Evolutionary conservation across 2,888 invertebrate species (phyloP), one percentile per base, ranked within the genome.

Genomic region (Agrochola circellaris): DNA sequence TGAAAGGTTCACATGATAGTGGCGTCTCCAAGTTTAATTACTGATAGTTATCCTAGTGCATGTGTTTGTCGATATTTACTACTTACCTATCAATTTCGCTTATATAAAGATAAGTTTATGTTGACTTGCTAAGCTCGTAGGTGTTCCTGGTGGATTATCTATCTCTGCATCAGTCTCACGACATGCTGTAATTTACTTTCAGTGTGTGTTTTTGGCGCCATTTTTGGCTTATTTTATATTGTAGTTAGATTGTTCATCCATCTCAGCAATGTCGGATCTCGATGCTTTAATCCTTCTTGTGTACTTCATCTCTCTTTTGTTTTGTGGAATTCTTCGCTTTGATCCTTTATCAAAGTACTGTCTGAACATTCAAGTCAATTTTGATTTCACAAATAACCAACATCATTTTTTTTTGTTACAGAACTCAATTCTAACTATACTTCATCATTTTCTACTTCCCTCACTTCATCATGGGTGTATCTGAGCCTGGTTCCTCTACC

Each of bases 401-500:
- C 51, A 20, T 17, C 0, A 48, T 20, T 8, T 81, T 77, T 73
- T 61, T 77, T 93, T 92, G 89, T 91, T 91, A 30, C 89, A 93
- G 93, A 88, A 79, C 77, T 81, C 87, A 86, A 87, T 84, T 74
- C 75, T 26, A 60, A 75, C 65, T 56, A 34, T 34, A 76, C 61
- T 26, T 78, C 78, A 83, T 67, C 80, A 83, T 81, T 84, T 80
- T 74, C 75, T 74, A 85, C 89, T 72, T 80, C 30, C 82, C 86
- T 45, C 79, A 88, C 65, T 76, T 81, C 54, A 88, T 85, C 30
- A 96, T 96, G 96, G 96, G 96, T 75, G 95, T 96, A 45, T 96
- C 96, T 11, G 96, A 96, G 77, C 92, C 95, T 56, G 94, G 95
- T 78, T 93, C 94, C 9, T 94, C 95, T 1, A 88, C 93, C 23